Conservation (phyloP, 37 sponge, comb jelly and placozoan genomes). For the Hormiphora californensis region DNA sequence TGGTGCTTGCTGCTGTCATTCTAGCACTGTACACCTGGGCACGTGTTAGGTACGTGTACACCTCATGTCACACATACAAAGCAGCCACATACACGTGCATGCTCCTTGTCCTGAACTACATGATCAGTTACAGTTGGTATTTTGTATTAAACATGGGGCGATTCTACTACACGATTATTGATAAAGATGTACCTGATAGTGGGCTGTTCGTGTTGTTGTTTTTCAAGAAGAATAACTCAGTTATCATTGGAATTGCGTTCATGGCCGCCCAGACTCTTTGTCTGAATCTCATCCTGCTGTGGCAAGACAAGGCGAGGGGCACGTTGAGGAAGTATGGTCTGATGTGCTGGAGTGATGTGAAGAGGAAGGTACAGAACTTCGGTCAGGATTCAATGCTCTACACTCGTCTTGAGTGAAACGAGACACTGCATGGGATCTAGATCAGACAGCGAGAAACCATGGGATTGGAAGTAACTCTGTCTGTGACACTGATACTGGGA, state of each 20-base stretch:
- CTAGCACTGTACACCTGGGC: constrained; percentile 10
- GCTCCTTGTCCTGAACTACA: neutral
- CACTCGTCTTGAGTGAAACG: too few relatives aligned
- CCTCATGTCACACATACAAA: too few relatives aligned
- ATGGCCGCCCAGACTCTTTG: neutral
- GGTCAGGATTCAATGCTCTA: too few relatives aligned
- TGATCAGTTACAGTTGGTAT: constrained; percentile 20
- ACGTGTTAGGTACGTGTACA: too few relatives aligned
- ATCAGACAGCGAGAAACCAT: too few relatives aligned
- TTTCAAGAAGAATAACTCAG: constrained; percentile 5
- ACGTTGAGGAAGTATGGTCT: neutral
- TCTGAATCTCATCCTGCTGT: constrained; percentile 12
- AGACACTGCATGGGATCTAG: too few relatives aligned
- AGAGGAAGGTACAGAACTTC: too few relatives aligned
- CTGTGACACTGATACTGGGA: too few relatives aligned
- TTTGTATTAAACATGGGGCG: neutral
- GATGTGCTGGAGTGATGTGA: neutral
- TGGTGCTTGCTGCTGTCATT: neutral
- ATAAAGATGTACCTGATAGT: neutral
- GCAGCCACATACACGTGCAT: neutral
- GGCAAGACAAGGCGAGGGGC: neutral
- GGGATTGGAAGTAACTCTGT: too few relatives aligned
- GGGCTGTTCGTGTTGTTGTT: neutral
- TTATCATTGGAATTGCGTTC: neutral
- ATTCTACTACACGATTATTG: neutral